phyloP scores from a whole-genome alignment of 2,888 invertebrate species.

The Abrostola triplasia region DNA sequence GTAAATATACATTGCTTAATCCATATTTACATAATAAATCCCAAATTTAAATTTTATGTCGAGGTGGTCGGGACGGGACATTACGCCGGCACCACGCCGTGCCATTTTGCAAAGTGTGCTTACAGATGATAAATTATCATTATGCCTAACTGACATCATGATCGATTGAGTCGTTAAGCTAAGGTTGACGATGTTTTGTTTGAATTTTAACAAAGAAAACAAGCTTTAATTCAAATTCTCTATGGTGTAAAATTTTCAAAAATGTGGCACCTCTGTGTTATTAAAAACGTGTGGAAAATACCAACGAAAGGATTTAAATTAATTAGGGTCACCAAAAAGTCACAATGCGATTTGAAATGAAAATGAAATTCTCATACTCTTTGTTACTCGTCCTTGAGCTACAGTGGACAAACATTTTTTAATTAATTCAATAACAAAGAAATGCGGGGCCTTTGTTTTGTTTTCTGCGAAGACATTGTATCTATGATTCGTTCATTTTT shows the following conservation, averaged over 20 bases:
- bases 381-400: conserved; percentile 40
- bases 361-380: conserved; percentile 43
- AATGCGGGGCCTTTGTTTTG: conserved; percentile 36
- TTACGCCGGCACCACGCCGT: conserved; percentile 56
- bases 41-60: conserved; percentile 61
- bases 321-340: conserved; percentile 53
- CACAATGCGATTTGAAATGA: conserved; percentile 52
- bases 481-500: conserved; percentile 41
- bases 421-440: conserved; percentile 56
- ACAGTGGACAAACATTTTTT: conserved; percentile 42
- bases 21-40: conserved; percentile 50
- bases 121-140: conserved; percentile 74
- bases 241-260: background rate
- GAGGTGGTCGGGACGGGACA: conserved; percentile 53
- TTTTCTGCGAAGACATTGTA: conserved; percentile 26
- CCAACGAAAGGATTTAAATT: conserved; percentile 59
- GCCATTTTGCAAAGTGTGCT: conserved; percentile 66
- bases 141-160: conserved; percentile 68
- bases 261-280: background rate
- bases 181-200: conserved; percentile 56
- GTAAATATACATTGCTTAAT: conserved; percentile 45
- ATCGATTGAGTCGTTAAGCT: conserved; percentile 70
- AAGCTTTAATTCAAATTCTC: conserved; percentile 29
- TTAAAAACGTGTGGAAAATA: conserved; percentile 15
- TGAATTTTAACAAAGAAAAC: conserved; percentile 31